Evolutionary conservation across 2,797 vertebrate species (phyloP).

Genomic region (Natrix natrix): DNA sequence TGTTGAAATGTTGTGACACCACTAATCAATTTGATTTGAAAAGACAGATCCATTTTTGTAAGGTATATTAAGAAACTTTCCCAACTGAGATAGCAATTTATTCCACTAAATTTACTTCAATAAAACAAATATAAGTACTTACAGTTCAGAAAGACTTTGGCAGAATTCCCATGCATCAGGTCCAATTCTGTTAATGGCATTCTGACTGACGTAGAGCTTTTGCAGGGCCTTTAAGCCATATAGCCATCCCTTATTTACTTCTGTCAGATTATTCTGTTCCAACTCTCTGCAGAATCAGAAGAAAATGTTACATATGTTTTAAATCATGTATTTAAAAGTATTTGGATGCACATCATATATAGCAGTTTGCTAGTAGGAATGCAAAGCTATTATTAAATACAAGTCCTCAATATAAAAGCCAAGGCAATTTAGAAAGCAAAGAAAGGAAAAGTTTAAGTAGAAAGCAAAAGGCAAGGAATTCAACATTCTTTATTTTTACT

Average conservation of each 20-base stretch:
- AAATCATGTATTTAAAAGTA: neutral
- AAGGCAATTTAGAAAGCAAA: neutral
- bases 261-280: conserved; percentile 95
- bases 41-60: neutral
- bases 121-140: conserved; percentile 70
- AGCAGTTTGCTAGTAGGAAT: conserved; percentile 15
- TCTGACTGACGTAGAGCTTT: conserved; percentile 86
- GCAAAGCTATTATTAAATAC: neutral
- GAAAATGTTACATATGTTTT: conserved; percentile 40
- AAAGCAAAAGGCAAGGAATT: neutral
- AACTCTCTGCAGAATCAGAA: conserved; percentile 81
- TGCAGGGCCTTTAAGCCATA: conserved; percentile 91
- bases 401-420: neutral
- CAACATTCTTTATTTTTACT: neutral
- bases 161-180: conserved; percentile 98
- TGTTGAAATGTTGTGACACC: neutral
- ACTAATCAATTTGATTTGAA: neutral
- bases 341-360: neutral
- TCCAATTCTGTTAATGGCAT: conserved; percentile 86
- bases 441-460: neutral
- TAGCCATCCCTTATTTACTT: conserved; percentile 96
- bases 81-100: neutral
- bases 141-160: conserved; percentile 93
- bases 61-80: neutral
- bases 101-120: conserved; percentile 17